These are phyloP conservation scores for Macrotrachela quadricornifera DNA, from an alignment of 1,140 invertebrate species.

Conservation along the genomic window DNA sequence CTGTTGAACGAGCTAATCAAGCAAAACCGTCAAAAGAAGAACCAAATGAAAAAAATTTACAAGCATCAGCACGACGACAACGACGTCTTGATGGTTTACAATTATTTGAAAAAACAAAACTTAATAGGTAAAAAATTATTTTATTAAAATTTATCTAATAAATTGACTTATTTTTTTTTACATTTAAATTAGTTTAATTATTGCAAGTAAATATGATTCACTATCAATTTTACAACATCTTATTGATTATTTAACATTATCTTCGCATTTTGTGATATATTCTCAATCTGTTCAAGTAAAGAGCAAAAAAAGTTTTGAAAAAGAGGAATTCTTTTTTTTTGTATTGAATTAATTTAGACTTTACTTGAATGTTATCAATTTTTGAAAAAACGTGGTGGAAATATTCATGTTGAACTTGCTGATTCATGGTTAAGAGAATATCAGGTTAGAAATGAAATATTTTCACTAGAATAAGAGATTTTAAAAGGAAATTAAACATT, in stretches of 20 bases:
- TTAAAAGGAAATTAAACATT: too few relatives aligned
- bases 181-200: constrained; percentile 37
- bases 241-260: constrained; percentile 48
- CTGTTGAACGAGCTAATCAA: background rate
- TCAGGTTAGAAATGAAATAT: constrained; percentile 36
- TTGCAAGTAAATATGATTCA: constrained; percentile 62
- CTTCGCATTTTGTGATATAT: constrained; percentile 61
- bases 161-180: background rate
- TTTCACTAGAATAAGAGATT: background rate
- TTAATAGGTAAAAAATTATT: constrained; percentile 36
- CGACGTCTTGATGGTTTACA: constrained; percentile 6
- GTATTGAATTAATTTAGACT: constrained; percentile 30
- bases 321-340: constrained; percentile 1
- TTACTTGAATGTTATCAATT: constrained; percentile 53
- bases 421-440: constrained; percentile 68
- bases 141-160: background rate
- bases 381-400: constrained; percentile 43
- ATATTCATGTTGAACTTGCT: constrained; percentile 50
- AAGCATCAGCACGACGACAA: background rate
- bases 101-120: constrained; percentile 29
- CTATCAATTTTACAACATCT: constrained; percentile 48
- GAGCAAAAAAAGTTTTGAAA: background rate
- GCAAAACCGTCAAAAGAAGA: too few relatives aligned
- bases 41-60: background rate
- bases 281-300: constrained; percentile 45